Evolutionary conservation across 1,140 invertebrate species (phyloP).

Genomic region (Oncopodura yosiiana): DNA sequence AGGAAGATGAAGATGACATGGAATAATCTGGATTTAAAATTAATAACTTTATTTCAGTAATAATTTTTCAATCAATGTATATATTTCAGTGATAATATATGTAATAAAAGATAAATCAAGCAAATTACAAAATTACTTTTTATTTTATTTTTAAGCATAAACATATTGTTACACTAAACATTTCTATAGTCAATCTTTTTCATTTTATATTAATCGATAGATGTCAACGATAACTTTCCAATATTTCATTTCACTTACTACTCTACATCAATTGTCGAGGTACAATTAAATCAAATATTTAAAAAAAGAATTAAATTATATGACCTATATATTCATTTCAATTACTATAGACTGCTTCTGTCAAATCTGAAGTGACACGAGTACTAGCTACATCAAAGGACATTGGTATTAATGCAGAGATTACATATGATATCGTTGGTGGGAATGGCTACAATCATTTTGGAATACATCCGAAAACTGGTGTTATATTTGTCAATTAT

Average conservation of each 20-base stretch:
- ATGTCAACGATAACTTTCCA: slow-evolving; percentile 91
- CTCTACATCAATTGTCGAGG: slow-evolving; percentile 59
- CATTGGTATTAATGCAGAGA: slow-evolving; percentile 82
- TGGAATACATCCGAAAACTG: slow-evolving; percentile 58
- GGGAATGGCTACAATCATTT: slow-evolving; percentile 83
- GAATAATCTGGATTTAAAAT: no score
- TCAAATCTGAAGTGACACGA: slow-evolving; percentile 64
- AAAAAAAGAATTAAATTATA: slow-evolving; percentile 11
- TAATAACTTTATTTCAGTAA: no score
- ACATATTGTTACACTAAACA: slow-evolving; percentile 1
- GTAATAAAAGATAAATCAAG: background rate
- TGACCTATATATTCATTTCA: slow-evolving; percentile 5
- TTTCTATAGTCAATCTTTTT: background rate
- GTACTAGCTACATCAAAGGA: slow-evolving; percentile 86
- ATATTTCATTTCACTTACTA: slow-evolving; percentile 73
- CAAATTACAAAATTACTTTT: slow-evolving; percentile 37
- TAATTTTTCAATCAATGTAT: slow-evolving; percentile 12
- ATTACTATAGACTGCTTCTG: slow-evolving; percentile 49
- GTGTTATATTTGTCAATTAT: slow-evolving; percentile 61
- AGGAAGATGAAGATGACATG: no score
- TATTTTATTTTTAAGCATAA: no score
- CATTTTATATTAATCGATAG: no score
- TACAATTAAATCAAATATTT: slow-evolving; percentile 21
- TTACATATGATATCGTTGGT: slow-evolving; percentile 77
- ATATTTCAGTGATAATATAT: no score